Evolutionary conservation across 2,113 vertebrate genomes (phyloP).

Genomic region (Sebastes fasciatus): DNA sequence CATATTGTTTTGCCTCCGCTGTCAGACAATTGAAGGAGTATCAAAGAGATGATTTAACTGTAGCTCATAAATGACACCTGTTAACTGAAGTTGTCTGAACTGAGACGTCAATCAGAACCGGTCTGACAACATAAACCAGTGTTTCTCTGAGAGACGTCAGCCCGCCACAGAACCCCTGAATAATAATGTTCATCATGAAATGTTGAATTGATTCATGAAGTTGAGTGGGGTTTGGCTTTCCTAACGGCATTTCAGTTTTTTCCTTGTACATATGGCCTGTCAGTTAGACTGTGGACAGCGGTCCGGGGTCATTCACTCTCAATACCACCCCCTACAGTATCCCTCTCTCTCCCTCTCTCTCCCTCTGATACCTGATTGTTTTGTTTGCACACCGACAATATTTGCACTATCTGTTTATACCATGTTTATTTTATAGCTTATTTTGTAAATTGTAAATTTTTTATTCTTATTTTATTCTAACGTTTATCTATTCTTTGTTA

Average conservation of each 20-base stretch:
- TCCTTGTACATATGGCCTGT: not conserved
- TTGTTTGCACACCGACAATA: too few relatives aligned
- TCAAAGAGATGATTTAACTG: slow-evolving; percentile 8
- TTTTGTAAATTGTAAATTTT: too few relatives aligned
- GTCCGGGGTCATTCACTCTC: not conserved
- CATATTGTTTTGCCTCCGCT: not conserved
- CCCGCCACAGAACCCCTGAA: not conserved
- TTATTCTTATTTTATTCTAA: too few relatives aligned
- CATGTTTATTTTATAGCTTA: too few relatives aligned
- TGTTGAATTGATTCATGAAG: not conserved
- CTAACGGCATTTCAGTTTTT: not conserved
- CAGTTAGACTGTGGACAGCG: not conserved
- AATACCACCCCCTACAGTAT: too few relatives aligned
- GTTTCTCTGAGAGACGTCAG: slow-evolving; percentile 4
- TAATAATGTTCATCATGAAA: not conserved
- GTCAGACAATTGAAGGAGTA: slow-evolving; percentile 10
- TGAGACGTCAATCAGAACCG: slow-evolving; percentile 20
- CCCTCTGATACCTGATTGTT: too few relatives aligned
- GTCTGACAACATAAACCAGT: slow-evolving; percentile 22
- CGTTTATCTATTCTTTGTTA: too few relatives aligned
- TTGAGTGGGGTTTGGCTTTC: not conserved
- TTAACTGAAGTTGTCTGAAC: not conserved
- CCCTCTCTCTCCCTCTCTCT: too few relatives aligned
- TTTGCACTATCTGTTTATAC: too few relatives aligned
- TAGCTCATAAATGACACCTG: slow-evolving; percentile 7